These are phyloP conservation scores for Stylophora pistillata DNA, from an alignment of 64 coral and sea anemone species.

Conservation along the genomic window DNA sequence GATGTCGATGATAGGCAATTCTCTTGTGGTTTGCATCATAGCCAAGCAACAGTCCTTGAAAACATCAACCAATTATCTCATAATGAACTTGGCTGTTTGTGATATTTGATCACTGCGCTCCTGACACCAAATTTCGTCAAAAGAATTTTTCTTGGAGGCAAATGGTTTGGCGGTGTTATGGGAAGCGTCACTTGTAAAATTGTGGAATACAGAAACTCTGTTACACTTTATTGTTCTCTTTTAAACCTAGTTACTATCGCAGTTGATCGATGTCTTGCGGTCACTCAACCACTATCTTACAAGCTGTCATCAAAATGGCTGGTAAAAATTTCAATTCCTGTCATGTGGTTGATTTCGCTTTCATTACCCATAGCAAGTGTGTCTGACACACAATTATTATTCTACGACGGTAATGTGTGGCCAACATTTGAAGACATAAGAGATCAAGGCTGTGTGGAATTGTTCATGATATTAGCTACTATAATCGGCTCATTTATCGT, in stretches of 20 bases:
- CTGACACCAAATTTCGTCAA: background rate
- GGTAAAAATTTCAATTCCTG: background rate
- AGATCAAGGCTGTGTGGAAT: background rate
- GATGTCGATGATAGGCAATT: conserved; percentile 13
- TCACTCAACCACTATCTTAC: background rate
- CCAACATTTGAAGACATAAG: background rate
- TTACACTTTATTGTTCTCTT: background rate
- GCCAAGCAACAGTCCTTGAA: no score
- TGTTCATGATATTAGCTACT: background rate
- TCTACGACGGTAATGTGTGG: background rate
- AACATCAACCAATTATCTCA: background rate
- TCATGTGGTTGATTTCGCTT: background rate
- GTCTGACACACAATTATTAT: background rate
- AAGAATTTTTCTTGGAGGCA: background rate
- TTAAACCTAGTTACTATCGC: background rate
- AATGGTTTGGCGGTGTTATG: background rate
- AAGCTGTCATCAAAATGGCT: background rate
- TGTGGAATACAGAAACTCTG: background rate
- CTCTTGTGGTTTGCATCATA: background rate
- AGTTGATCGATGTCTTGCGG: conserved; percentile 8
- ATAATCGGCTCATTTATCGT: background rate
- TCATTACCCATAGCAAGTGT: background rate
- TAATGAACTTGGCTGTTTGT: conserved; percentile 26
- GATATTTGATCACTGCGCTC: conserved; percentile 21
- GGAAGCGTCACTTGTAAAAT: background rate